These are phyloP conservation scores for Neotoma lepida DNA, from an alignment of 2,113 vertebrate genomes.

Conservation along the genomic window DNA sequence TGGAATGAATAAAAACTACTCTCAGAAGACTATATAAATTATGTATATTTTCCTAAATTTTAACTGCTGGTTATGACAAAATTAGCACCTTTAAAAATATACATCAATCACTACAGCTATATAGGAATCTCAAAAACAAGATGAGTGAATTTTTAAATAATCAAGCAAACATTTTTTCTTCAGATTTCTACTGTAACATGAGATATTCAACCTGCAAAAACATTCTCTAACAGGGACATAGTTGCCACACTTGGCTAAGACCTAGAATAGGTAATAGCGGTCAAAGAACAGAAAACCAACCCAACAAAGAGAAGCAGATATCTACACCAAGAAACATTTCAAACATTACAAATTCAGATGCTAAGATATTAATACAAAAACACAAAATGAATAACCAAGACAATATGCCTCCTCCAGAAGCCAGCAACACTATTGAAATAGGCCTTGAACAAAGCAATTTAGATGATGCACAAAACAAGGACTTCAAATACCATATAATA, in stretches of 20 bases:
- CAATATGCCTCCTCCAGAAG: background rate
- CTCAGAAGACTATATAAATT: background rate
- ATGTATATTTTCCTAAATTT: background rate
- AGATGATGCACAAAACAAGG: background rate
- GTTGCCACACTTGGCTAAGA: background rate
- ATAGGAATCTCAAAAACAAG: slow-evolving; percentile 56
- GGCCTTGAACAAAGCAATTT: background rate
- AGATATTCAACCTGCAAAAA: slow-evolving; percentile 66
- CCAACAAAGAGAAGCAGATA: background rate
- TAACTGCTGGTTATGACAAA: background rate
- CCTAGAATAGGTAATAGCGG: background rate
- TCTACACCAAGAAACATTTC: background rate
- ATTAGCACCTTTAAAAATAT: background rate
- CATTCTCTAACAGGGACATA: background rate
- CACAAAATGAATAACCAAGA: background rate
- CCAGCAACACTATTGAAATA: background rate
- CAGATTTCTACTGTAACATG: slow-evolving; percentile 78
- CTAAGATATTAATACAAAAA: background rate
- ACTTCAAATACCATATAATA: background rate
- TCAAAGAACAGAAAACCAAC: background rate
- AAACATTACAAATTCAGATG: background rate
- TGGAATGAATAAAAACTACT: background rate
- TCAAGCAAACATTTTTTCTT: slow-evolving; percentile 65
- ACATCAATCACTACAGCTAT: slow-evolving; percentile 78
- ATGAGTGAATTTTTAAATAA: slow-evolving; percentile 73